Evolutionary conservation across 2,113 vertebrate genomes (phyloP).

Genomic region (Gasterosteus aculeatus): DNA sequence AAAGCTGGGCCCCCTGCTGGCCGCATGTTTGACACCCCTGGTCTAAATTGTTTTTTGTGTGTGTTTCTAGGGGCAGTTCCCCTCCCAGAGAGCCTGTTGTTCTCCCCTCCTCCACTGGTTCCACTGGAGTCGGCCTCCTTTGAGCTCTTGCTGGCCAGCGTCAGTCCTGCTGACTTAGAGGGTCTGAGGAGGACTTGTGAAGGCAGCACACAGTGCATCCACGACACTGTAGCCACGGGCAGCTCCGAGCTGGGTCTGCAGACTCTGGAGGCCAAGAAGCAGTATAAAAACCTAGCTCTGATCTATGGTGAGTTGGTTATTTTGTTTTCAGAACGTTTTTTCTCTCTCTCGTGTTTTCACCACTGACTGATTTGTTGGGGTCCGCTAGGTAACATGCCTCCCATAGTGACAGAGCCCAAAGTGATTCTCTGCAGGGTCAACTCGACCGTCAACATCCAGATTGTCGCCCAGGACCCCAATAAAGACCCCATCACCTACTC

Average conservation of each 20-base stretch:
- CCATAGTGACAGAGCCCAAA: slow-evolving; percentile 76
- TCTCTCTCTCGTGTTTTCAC: not conserved
- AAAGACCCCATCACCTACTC: slow-evolving; percentile 79
- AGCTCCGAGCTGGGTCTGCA: slow-evolving; percentile 69
- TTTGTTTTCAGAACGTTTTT: not conserved
- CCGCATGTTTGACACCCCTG: no score
- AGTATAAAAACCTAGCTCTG: slow-evolving; percentile 55
- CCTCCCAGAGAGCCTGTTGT: slow-evolving; percentile 81
- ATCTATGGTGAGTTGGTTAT: slow-evolving; percentile 71
- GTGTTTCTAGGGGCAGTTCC: slow-evolving; percentile 81
- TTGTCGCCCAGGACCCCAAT: slow-evolving; percentile 79
- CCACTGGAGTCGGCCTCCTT: slow-evolving; percentile 52
- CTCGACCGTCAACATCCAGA: slow-evolving; percentile 63
- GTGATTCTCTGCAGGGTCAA: slow-evolving; percentile 79
- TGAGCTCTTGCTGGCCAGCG: slow-evolving; percentile 60
- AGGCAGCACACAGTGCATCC: slow-evolving; percentile 73
- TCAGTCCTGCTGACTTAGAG: slow-evolving; percentile 61
- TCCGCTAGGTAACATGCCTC: slow-evolving; percentile 80
- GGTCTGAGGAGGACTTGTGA: slow-evolving; percentile 71
- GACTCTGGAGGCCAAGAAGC: slow-evolving; percentile 66
- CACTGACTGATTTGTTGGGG: slow-evolving; percentile 5
- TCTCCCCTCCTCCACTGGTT: slow-evolving; percentile 55
- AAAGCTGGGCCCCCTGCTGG: no score
- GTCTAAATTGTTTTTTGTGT: slow-evolving; percentile 13
- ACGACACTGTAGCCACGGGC: slow-evolving; percentile 76